A percentile compares a stretch with the other conserved stretches of the same genome.
phyloP scores from a whole-genome alignment of 1,140 invertebrate species.

The Pseudomyrmex concolor region DNA sequence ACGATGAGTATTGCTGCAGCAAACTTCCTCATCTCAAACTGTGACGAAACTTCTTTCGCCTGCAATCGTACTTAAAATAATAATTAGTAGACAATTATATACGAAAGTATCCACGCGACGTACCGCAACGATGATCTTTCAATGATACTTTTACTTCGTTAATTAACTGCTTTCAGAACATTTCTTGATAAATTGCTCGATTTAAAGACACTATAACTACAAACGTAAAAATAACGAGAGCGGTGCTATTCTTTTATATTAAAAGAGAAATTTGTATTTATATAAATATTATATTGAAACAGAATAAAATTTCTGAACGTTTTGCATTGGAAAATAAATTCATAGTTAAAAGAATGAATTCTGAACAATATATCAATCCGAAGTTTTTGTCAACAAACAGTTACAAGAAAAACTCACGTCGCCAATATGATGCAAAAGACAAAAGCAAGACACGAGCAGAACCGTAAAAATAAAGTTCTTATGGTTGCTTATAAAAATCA shows the following conservation, averaged over 20 bases:
- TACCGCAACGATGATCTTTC: not conserved
- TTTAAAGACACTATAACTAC: not conserved
- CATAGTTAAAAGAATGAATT: too few relatives aligned
- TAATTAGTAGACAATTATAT: slow-evolving; percentile 55
- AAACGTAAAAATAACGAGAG: not conserved
- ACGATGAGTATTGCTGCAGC: not conserved
- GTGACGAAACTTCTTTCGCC: slow-evolving; percentile 14
- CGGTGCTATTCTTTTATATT: not conserved
- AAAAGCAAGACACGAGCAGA: not conserved
- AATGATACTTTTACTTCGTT: slow-evolving; percentile 41
- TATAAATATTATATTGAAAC: not conserved
- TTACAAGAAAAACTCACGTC: slow-evolving; percentile 14
- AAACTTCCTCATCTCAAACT: not conserved
- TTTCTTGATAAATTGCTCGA: slow-evolving; percentile 5
- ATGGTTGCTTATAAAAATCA: slow-evolving; percentile 18
- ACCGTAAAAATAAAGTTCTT: slow-evolving; percentile 40
- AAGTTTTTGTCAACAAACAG: not conserved
- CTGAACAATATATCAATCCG: too few relatives aligned
- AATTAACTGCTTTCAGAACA: slow-evolving; percentile 25
- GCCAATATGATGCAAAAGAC: not conserved
- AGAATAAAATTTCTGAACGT: not conserved
- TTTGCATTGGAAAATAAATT: not conserved
- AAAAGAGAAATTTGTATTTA: not conserved
- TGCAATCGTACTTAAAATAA: slow-evolving; percentile 60
- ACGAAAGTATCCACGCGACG: slow-evolving; percentile 18